Conservation (phyloP, 1,140 invertebrate species). For the Andricus grossulariae region DNA sequence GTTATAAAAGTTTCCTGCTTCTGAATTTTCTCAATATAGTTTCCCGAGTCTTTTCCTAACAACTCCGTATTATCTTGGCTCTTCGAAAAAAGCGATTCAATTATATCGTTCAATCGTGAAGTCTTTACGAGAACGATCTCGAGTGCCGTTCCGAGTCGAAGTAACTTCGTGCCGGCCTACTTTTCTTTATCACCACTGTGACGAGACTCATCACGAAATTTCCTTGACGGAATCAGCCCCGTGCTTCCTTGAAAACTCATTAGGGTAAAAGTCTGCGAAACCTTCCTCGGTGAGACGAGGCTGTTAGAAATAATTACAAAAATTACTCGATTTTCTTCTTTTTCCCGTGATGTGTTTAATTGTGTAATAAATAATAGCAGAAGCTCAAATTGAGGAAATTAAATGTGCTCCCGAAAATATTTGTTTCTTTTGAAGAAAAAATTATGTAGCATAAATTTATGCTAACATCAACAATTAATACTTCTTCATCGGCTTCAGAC, state of each 20-base stretch:
- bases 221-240: constrained; percentile 56
- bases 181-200: constrained; percentile 55
- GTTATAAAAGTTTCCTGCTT: constrained; percentile 24
- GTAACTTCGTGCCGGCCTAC: constrained; percentile 57
- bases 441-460: too few species aligned
- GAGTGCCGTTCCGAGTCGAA: constrained; percentile 45
- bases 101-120: constrained; percentile 22
- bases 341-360: not conserved
- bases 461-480: too few species aligned
- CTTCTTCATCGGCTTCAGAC: too few species aligned
- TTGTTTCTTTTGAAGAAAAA: too few species aligned
- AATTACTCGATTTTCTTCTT: not conserved
- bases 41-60: not conserved
- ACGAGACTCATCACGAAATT: constrained; percentile 56
- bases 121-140: not conserved
- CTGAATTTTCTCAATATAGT: not conserved
- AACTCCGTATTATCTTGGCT: not conserved
- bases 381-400: too few species aligned
- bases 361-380: too few species aligned
- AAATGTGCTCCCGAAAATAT: too few species aligned
- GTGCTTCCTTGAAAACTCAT: constrained; percentile 52
- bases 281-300: not conserved
- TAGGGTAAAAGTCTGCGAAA: constrained; percentile 54
- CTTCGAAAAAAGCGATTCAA: constrained; percentile 23
- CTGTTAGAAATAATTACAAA: not conserved